Evolutionary conservation across 2,888 invertebrate species (phyloP).

Genomic region (Aphidoletes aphidimyza): DNA sequence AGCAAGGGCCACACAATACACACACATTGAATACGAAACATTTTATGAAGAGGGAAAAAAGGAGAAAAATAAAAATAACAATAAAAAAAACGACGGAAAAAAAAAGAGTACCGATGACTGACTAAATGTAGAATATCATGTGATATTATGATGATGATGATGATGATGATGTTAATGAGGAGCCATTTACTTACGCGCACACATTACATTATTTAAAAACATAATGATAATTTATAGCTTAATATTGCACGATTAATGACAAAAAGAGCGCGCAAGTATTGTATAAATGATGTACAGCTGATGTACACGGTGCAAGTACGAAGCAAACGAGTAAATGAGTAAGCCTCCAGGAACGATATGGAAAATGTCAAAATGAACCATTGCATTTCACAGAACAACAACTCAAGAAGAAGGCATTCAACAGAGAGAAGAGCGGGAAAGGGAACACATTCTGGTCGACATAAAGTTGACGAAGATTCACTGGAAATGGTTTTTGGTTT

Average conservation of each 20-base stretch:
- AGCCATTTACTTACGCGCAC: constrained; percentile 24
- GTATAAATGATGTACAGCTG: not conserved
- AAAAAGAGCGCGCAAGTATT: not conserved
- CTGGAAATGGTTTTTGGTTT: not conserved
- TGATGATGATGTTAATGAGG: constrained; percentile 19
- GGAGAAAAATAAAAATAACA: not conserved
- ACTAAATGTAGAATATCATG: not conserved
- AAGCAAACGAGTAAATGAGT: not conserved
- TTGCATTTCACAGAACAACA: not conserved
- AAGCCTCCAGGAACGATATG: not conserved
- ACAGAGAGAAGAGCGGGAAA: not conserved
- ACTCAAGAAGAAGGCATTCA: not conserved
- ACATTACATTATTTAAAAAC: constrained; percentile 25
- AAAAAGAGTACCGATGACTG: not conserved
- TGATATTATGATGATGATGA: not conserved
- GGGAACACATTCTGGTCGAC: not conserved
- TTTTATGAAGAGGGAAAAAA: not conserved
- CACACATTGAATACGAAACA: too few species aligned
- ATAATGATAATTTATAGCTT: constrained; percentile 22
- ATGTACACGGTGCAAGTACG: too few species aligned
- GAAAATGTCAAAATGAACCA: not conserved
- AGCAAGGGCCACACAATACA: not conserved
- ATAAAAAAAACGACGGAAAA: not conserved
- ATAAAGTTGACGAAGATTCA: not conserved
- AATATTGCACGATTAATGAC: not conserved